phyloP scores from a whole-genome alignment of 2,888 invertebrate genomes.

The Endotricha flammealis region DNA sequence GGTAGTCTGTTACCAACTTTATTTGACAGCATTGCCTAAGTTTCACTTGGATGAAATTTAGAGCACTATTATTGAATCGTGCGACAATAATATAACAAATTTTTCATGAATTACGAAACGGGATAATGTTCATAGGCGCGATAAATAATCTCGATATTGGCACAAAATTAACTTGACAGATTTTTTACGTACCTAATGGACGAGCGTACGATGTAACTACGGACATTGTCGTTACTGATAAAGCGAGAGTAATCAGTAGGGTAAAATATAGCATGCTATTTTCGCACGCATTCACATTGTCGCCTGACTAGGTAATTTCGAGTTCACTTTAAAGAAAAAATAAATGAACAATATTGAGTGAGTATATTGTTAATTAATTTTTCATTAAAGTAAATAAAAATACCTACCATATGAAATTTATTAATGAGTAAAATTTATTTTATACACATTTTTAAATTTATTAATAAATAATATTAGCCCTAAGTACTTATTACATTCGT shows the following conservation, averaged over 20 bases:
- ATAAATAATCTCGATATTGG: not conserved
- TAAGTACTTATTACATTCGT: too few relatives aligned
- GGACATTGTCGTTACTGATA: constrained; percentile 1
- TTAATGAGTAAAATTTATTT: too few relatives aligned
- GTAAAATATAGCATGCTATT: constrained; percentile 10
- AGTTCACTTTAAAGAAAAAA: constrained; percentile 1
- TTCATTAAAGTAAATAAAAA: too few relatives aligned
- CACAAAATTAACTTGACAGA: constrained; percentile 4
- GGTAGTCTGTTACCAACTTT: constrained; percentile 25
- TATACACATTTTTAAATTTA: too few relatives aligned
- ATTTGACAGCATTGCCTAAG: constrained; percentile 20
- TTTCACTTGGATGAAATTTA: constrained; percentile 15
- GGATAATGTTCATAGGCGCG: too few relatives aligned
- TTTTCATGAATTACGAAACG: too few relatives aligned
- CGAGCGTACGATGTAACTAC: constrained; percentile 5
- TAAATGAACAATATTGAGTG: too few relatives aligned
- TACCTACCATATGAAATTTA: too few relatives aligned
- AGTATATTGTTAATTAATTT: too few relatives aligned
- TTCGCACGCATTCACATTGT: constrained; percentile 5
- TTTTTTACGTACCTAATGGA: constrained; percentile 9
- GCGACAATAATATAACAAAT: constrained; percentile 12
- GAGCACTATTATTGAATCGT: constrained; percentile 13
- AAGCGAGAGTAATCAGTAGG: constrained; percentile 4
- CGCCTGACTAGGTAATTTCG: constrained; percentile 9
- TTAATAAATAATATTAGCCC: too few relatives aligned